Conservation (phyloP, 2,888 invertebrate genomes). For the Smittia aterrima region DNA sequence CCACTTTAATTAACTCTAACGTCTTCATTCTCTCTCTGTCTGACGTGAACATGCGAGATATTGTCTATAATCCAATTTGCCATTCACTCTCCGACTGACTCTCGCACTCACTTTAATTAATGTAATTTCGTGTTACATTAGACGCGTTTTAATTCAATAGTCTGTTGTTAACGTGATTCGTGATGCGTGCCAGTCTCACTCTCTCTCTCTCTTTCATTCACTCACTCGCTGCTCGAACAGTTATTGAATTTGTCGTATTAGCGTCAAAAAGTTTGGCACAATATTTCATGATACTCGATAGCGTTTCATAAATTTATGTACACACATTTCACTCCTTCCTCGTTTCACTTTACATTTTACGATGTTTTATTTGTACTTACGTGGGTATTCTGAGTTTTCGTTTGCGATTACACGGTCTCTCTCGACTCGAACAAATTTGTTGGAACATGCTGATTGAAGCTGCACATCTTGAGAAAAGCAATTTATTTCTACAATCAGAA, state of each 20-base stretch:
- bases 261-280: conserved; percentile 15
- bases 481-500: conserved; percentile 40
- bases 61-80: conserved; percentile 18
- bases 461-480: conserved; percentile 40
- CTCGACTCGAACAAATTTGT: conserved; percentile 39
- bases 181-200: neutral
- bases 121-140: conserved; percentile 24
- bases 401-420: conserved; percentile 39
- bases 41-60: neutral
- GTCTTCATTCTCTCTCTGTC: neutral
- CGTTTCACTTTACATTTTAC: conserved; percentile 21
- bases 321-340: neutral
- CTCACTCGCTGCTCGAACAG: neutral
- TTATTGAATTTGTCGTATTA: conserved; percentile 35
- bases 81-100: too few relatives aligned
- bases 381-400: conserved; percentile 39
- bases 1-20: conserved; percentile 1
- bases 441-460: conserved; percentile 40
- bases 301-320: neutral
- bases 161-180: neutral
- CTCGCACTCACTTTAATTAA: neutral
- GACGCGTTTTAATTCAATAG: neutral
- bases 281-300: conserved; percentile 1
- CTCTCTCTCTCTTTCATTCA: neutral
- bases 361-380: conserved; percentile 34